Percentiles rank a stretch among this genome's conserved stretches.
These are phyloP conservation scores for Octodon degus DNA, from an alignment of 2,113 vertebrate genomes.

Conservation along the genomic window DNA sequence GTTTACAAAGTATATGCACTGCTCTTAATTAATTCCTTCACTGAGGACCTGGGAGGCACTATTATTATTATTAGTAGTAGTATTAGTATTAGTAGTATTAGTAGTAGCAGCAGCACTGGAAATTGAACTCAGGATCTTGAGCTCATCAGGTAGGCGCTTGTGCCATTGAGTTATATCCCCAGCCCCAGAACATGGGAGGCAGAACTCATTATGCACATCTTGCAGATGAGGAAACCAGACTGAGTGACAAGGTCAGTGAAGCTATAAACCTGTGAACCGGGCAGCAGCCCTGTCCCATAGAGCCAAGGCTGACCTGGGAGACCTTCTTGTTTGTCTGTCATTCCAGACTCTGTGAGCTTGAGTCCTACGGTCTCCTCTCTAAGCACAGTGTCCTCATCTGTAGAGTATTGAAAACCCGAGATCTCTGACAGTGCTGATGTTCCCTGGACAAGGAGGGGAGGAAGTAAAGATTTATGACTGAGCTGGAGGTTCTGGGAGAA, in stretches of 20 bases:
- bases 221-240: constrained; percentile 13
- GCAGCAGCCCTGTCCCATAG: background rate
- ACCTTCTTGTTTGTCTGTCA: background rate
- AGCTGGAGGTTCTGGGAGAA: background rate
- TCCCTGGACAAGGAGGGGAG: background rate
- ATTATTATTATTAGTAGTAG: too few species aligned
- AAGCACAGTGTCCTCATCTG: background rate
- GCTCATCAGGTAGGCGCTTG: too few species aligned
- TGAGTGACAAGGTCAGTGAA: background rate
- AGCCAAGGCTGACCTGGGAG: background rate
- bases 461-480: background rate
- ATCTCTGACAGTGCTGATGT: background rate
- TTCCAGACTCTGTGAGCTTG: background rate
- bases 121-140: too few species aligned
- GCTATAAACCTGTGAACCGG: background rate
- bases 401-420: background rate
- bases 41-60: background rate
- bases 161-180: too few species aligned
- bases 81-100: too few species aligned
- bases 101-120: too few species aligned
- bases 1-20: constrained; percentile 2
- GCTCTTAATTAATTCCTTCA: constrained; percentile 50
- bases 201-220: constrained; percentile 39
- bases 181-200: background rate
- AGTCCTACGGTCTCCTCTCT: background rate